These are phyloP conservation scores for Deroplatys truncata DNA, from an alignment of 2,888 invertebrate species.

Conservation along the genomic window DNA sequence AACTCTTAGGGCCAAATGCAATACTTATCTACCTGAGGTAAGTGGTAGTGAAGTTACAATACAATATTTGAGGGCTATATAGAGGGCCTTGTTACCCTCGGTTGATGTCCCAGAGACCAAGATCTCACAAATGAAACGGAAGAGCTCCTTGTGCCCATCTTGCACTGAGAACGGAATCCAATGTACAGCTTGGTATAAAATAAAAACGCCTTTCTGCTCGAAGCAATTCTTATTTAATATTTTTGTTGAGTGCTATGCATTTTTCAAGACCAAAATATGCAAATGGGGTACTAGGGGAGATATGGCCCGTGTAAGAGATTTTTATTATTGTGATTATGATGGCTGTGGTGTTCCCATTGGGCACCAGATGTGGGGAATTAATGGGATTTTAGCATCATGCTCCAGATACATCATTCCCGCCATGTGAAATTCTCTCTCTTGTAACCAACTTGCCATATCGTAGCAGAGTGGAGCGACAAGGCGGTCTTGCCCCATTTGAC, in stretches of 20 bases:
- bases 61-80: too few species aligned
- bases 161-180: neutral
- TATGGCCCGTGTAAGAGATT: neutral
- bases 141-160: neutral
- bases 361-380: conserved; percentile 14
- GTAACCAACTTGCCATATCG: neutral
- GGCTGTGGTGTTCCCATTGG: conserved; percentile 7
- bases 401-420: neutral
- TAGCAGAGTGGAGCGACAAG: too few species aligned
- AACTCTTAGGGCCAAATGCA: too few species aligned
- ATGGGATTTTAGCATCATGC: neutral
- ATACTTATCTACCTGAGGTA: too few species aligned
- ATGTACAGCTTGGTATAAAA: neutral
- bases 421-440: neutral
- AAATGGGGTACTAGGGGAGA: neutral
- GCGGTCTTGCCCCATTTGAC: too few species aligned
- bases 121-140: neutral
- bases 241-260: conserved; percentile 15
- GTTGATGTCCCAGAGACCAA: too few species aligned
- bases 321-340: neutral
- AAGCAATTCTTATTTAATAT: conserved; percentile 13
- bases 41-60: too few species aligned
- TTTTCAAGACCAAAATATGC: conserved; percentile 17
- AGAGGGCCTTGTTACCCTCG: too few species aligned
- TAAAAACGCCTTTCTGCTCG: conserved; percentile 9